A percentile compares a stretch with the other conserved stretches of the same genome.
These are phyloP conservation scores for Myanophis thanlyinensis DNA, from an alignment of 2,113 vertebrate genomes.

Conservation along the genomic window DNA sequence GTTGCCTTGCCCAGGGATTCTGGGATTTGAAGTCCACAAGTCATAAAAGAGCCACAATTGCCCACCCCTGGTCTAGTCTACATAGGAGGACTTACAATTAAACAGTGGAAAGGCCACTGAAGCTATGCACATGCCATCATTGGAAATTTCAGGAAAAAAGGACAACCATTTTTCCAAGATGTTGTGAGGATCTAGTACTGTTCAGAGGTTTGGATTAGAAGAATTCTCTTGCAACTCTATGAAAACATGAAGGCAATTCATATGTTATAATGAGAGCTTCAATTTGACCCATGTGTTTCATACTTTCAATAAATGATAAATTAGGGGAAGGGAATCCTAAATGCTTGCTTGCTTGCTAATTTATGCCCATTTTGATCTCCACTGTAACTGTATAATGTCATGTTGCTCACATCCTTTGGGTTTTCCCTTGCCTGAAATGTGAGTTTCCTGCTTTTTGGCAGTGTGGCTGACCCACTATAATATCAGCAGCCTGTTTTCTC, in stretches of 20 bases:
- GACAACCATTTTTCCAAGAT: neutral
- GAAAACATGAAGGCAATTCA: neutral
- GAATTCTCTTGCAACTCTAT: neutral
- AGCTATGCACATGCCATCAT: neutral
- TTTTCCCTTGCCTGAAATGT: neutral
- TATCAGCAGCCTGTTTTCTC: neutral
- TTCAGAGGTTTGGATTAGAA: neutral
- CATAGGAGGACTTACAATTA: neutral
- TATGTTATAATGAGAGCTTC: neutral
- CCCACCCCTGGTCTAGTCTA: no score
- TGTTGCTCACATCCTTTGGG: neutral
- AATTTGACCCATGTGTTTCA: neutral
- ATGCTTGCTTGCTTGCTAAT: neutral
- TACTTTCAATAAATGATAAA: neutral
- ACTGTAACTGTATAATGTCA: neutral
- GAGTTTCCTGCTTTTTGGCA: neutral
- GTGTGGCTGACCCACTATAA: neutral
- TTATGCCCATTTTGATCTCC: neutral
- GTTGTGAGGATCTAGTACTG: neutral
- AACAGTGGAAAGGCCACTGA: neutral
- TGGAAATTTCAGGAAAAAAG: neutral
- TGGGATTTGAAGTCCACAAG: no score
- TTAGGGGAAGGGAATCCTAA: neutral
- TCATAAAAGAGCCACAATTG: no score
- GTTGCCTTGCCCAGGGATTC: no score